Percentiles rank a stretch among this genome's conserved stretches.
phyloP scores from a whole-genome alignment of 2,888 invertebrate genomes.

The Drosophila mercatorum region DNA sequence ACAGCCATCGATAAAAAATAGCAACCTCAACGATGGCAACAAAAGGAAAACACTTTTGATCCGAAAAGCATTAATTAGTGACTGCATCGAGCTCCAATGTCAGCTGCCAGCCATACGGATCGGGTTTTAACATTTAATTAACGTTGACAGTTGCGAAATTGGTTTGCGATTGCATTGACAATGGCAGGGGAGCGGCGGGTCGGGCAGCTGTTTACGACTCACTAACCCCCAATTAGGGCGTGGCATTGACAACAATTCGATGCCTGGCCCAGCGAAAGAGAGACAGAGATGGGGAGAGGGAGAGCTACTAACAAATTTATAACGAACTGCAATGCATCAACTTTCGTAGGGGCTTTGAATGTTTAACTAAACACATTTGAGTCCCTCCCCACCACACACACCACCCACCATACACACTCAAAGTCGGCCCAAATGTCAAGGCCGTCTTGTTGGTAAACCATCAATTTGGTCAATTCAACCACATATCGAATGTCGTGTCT shows the following conservation, averaged over 20 bases:
- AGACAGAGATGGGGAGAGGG: background rate
- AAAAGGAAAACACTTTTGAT: background rate
- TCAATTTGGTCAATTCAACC: conserved; percentile 1
- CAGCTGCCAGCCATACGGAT: conserved; percentile 3
- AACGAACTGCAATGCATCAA: background rate
- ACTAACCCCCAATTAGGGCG: conserved; percentile 4
- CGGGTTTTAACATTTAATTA: conserved; percentile 7
- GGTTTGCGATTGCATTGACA: background rate
- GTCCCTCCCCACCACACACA: background rate
- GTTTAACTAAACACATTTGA: conserved; percentile 1
- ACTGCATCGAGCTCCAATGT: conserved; percentile 10
- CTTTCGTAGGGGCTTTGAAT: background rate
- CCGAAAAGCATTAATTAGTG: conserved; percentile 33
- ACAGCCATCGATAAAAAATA: background rate
- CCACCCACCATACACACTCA: background rate
- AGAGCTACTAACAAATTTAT: conserved; percentile 1
- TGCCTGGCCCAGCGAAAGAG: background rate
- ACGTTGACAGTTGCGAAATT: conserved; percentile 1
- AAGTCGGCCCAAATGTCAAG: conserved; percentile 6
- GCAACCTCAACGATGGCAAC: background rate
- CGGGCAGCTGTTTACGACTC: background rate
- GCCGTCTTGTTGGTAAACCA: background rate
- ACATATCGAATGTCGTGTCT: background rate
- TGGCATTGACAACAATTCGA: background rate
- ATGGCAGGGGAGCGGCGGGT: background rate